Base-by-base conservation (phyloP, 1,140 invertebrate genomes). In the Macrosteles quadrilineatus region DNA sequence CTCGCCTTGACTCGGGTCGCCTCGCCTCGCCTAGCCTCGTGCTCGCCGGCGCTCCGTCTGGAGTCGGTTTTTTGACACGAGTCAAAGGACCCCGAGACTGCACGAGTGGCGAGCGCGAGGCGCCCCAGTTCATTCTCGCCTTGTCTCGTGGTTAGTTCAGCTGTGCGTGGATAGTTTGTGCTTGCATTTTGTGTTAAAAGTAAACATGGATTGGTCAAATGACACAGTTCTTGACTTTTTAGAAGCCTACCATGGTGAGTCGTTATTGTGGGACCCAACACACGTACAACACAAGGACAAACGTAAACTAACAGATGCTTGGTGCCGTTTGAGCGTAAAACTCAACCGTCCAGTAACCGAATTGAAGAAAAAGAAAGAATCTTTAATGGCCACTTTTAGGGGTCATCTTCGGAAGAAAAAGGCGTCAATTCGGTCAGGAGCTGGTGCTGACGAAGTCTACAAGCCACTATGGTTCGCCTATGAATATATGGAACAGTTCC, bases 381-480 rank as follows among this genome's bases (percentile, higher is more conserved):
- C 71, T 12, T 67, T 78, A 31, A 78, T 78, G 77, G 73, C 76
- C 72, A 65, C 67, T 4, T 72, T 72, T 50, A 23, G 72, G 29
- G 40, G 57, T 2, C 71, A 69, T 43, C 65, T 74, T 40, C 40
- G 68, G 36, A 76, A 73, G 53, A 76, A 76, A 40, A 70, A 69
- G 31, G 71, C 71, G 17, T 75, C 71, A n/a, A 69, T 72, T 11
- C 70, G 59, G 55, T 73, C 73, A 32, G 76, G 73, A 69, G 71
- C 72, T 65, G 72, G 73, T 65, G 59, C 36, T 9, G 72, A 73
- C 23, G 73, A 78, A 69, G 53, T 77, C 31, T 78, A 75, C 45
- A 75, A 75, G 40, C 76, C 75, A 43, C 69, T 75, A 65, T 78
- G 75, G 77, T 78, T 78, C 59, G 75, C 74, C 40, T 78, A 74